Base-by-base conservation (phyloP, 2,113 vertebrate genomes). In the Cromileptes altivelis region DNA sequence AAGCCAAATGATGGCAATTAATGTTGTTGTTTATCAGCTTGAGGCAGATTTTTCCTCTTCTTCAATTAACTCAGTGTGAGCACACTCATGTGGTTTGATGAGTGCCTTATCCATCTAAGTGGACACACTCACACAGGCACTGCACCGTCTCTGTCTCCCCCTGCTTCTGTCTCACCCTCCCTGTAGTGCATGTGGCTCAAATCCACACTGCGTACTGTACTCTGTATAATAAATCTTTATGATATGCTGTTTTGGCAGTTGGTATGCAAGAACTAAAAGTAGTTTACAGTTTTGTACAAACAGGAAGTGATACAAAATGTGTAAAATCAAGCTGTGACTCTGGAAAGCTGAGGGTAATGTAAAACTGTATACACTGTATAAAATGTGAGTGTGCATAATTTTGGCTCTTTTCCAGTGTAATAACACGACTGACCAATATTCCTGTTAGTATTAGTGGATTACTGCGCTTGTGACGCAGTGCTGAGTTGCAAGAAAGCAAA, bases 31-130 rank as follows among this genome's bases (percentile, higher is more conserved):
- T 88, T 85, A 85, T 89, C 71, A 75, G 86, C 86, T 81, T 2
- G 62, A 70, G 84, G 90, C 91, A 84, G 72, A 80, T 85, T 82
- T 74, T 75, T 83, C 65, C 76, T 84, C 75, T 75, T 74, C 78
- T 82, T 85, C 80, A 86, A 90, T 92, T 85, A 91, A 81, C 82
- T 86, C 86, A 60, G 81, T 84, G 80, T 83, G 86, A 86, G 78
- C 52, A 56, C 76, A 85, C 89, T 89, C 81, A 62, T 85, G 75
- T 78, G 87, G 83, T 81, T 77, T 84, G 84, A 90, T 73, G 89
- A 81, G 79, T 71, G 62, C 45, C 70, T 84, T 53, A 85, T 84
- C 82, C 80, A 83, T 85, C 81, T 78, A 81, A 85, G 78, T 81
- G 84, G 84, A 89, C 70, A 69, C 70, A 68, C 77, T 60, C 57